phyloP scores from a whole-genome alignment of 1,140 invertebrate genomes.

The Teleogryllus occipitalis region DNA sequence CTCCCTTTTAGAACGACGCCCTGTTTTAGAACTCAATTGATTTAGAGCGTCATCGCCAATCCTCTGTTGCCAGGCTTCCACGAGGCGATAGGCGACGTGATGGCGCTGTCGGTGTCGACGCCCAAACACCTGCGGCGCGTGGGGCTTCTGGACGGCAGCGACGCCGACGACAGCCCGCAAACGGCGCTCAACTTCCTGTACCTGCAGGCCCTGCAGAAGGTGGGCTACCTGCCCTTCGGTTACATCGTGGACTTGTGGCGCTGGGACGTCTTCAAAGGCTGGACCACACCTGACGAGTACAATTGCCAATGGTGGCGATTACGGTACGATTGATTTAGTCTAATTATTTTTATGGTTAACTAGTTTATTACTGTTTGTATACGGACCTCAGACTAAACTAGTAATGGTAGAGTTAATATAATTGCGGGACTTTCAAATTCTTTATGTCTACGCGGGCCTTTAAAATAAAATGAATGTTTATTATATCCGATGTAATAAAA shows the following conservation, averaged over 20 bases:
- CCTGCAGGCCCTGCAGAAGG: slow-evolving; percentile 69
- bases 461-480: too few relatives aligned
- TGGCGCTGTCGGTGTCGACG: slow-evolving; percentile 72
- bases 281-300: slow-evolving; percentile 56
- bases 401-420: too few relatives aligned
- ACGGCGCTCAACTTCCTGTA: slow-evolving; percentile 61
- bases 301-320: slow-evolving; percentile 63
- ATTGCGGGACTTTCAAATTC: too few relatives aligned
- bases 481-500: too few relatives aligned
- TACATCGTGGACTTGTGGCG: slow-evolving; percentile 80
- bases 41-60: too few relatives aligned
- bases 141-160: slow-evolving; percentile 47
- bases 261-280: slow-evolving; percentile 75
- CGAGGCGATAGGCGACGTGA: slow-evolving; percentile 85
- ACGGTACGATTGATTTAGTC: background rate
- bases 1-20: too few relatives aligned
- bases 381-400: too few relatives aligned
- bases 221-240: slow-evolving; percentile 80
- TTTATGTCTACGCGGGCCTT: too few relatives aligned
- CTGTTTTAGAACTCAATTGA: too few relatives aligned
- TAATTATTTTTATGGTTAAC: too few relatives aligned
- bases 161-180: slow-evolving; percentile 24
- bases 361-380: too few relatives aligned
- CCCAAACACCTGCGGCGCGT: slow-evolving; percentile 71
- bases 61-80: slow-evolving; percentile 65